A percentile compares a stretch with the other conserved stretches of the same genome.
Evolutionary conservation across 2,797 vertebrate genomes (phyloP).

Genomic region (Danio albolineatus): DNA sequence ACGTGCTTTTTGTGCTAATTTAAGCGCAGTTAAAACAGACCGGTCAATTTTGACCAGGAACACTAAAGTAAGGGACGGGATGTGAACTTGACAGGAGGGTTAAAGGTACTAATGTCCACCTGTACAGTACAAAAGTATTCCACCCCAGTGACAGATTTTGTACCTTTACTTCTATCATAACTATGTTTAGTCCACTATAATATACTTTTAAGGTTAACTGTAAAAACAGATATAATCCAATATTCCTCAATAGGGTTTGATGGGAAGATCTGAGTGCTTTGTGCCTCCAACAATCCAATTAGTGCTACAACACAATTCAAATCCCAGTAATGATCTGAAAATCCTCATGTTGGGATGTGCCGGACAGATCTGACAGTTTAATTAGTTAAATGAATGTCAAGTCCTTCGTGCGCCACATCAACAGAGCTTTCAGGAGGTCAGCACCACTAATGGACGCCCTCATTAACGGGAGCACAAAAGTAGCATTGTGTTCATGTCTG

Average conservation of each 20-base stretch:
- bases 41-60: too few relatives aligned
- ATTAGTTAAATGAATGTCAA: conserved; percentile 78
- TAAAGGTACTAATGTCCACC: too few relatives aligned
- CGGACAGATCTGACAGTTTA: conserved; percentile 55
- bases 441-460: conserved; percentile 71
- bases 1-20: too few relatives aligned
- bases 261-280: not conserved
- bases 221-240: too few relatives aligned
- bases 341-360: conserved; percentile 29
- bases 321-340: conserved; percentile 14
- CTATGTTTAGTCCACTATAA: not conserved
- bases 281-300: not conserved
- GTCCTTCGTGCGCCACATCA: conserved; percentile 70
- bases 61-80: too few relatives aligned
- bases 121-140: too few relatives aligned
- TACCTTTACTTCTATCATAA: too few relatives aligned
- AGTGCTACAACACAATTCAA: not conserved
- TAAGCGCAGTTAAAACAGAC: too few relatives aligned
- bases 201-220: not conserved
- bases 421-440: conserved; percentile 60
- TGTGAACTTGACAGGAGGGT: too few relatives aligned
- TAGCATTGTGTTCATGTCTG: conserved; percentile 65
- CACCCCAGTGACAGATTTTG: too few relatives aligned
- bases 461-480: conserved; percentile 77
- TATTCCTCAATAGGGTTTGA: not conserved